Percentiles rank a stretch among this genome's conserved stretches.
These are phyloP conservation scores for Papilio gigon DNA, from an alignment of 2,888 invertebrate genomes.

Conservation along the genomic window DNA sequence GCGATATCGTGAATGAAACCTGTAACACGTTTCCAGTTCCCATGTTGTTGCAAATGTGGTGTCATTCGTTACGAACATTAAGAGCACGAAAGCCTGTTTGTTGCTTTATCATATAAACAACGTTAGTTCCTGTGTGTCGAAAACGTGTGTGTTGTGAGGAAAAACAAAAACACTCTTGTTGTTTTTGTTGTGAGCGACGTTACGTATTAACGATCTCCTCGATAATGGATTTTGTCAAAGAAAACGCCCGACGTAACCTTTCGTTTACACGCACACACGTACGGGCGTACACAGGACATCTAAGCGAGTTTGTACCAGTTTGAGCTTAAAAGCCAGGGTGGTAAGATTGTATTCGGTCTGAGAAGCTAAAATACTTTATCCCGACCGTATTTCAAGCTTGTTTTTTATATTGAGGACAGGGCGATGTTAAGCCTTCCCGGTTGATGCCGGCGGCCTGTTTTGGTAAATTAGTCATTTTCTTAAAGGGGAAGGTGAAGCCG, in stretches of 20 bases:
- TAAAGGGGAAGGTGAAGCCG: not conserved
- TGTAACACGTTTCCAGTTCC: no score
- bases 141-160: not conserved
- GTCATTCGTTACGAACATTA: not conserved
- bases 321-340: not conserved
- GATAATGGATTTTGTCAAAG: slow-evolving; percentile 23
- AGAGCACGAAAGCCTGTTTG: not conserved
- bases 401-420: slow-evolving; percentile 20
- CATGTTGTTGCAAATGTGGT: no score
- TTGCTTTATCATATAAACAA: not conserved
- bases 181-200: slow-evolving; percentile 11
- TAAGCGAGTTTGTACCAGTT: not conserved
- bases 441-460: slow-evolving; percentile 11
- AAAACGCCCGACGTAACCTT: slow-evolving; percentile 12
- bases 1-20: no score
- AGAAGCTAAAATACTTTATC: not conserved
- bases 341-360: not conserved
- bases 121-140: not conserved
- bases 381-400: slow-evolving; percentile 4
- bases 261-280: not conserved
- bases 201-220: slow-evolving; percentile 13
- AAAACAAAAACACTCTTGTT: slow-evolving; percentile 5
- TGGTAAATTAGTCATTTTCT: slow-evolving; percentile 17
- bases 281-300: not conserved
- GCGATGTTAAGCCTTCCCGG: slow-evolving; percentile 16